Evolutionary conservation across 1,140 invertebrate species (phyloP).

Genomic region (Drosophila nasuta): DNA sequence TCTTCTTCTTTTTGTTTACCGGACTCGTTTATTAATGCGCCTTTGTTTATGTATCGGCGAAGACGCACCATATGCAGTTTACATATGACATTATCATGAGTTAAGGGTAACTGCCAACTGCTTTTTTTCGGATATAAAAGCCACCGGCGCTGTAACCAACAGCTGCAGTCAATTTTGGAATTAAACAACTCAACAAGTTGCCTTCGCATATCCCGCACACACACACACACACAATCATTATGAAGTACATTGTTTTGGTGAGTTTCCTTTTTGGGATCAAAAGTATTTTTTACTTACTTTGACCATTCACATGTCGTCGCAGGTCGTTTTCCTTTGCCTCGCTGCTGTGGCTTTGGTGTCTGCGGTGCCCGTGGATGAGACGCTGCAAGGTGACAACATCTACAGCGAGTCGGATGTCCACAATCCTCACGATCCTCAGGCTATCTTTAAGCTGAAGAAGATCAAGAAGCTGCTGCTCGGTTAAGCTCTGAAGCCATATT

Average conservation of each 20-base stretch:
- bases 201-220: not conserved
- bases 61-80: slow-evolving; percentile 71
- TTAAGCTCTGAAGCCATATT: slow-evolving; percentile 29
- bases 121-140: slow-evolving; percentile 62
- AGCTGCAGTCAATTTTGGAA: slow-evolving; percentile 75
- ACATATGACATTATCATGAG: slow-evolving; percentile 74
- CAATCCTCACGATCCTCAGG: slow-evolving; percentile 70
- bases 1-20: slow-evolving; percentile 25
- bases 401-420: slow-evolving; percentile 66
- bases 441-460: slow-evolving; percentile 82
- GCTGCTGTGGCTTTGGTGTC: slow-evolving; percentile 63
- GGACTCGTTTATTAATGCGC: slow-evolving; percentile 59
- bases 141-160: slow-evolving; percentile 31
- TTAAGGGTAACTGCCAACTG: slow-evolving; percentile 18
- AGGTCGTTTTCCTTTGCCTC: slow-evolving; percentile 73
- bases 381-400: slow-evolving; percentile 72
- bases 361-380: slow-evolving; percentile 74
- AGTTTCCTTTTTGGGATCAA: slow-evolving; percentile 19
- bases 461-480: slow-evolving; percentile 79
- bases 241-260: slow-evolving; percentile 77
- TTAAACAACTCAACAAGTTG: slow-evolving; percentile 60
- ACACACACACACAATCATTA: slow-evolving; percentile 24
- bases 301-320: slow-evolving; percentile 1
- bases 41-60: slow-evolving; percentile 70
- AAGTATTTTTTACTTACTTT: not conserved